phyloP scores from a whole-genome alignment of 2,113 vertebrate genomes.

The Pipa parva region DNA sequence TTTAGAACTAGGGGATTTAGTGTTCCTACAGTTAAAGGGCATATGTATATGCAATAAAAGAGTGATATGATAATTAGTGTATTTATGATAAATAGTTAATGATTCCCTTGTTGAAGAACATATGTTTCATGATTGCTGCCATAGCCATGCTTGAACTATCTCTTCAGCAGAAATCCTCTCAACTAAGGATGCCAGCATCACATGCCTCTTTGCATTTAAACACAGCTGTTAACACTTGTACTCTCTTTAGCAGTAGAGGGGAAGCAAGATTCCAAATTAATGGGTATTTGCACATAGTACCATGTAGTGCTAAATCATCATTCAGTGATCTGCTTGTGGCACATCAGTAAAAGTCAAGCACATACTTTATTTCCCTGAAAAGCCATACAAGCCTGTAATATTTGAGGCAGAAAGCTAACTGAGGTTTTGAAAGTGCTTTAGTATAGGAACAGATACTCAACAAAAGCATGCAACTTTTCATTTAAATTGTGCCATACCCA shows the following conservation, averaged over 20 bases:
- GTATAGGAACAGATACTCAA: background rate
- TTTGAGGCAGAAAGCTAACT: conserved; percentile 2
- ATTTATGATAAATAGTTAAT: conserved; percentile 44
- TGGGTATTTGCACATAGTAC: conserved; percentile 41
- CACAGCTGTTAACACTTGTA: conserved; percentile 43
- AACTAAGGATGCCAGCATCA: conserved; percentile 32
- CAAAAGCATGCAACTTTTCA: background rate
- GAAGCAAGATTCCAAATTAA: conserved; percentile 40
- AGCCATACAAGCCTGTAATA: conserved; percentile 3
- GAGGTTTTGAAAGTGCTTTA: background rate
- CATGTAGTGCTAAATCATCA: conserved; percentile 40
- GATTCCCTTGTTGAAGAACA: conserved; percentile 41
- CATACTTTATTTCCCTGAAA: conserved; percentile 18
- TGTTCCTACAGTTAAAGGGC: conserved; percentile 32
- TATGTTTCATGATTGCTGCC: conserved; percentile 37
- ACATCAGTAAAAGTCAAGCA: conserved; percentile 32
- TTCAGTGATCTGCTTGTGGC: conserved; percentile 34
- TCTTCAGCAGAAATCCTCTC: conserved; percentile 41
- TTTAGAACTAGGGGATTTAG: conserved; percentile 10
- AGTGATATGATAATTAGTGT: conserved; percentile 39
- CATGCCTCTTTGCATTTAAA: conserved; percentile 38
- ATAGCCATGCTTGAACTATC: conserved; percentile 41
- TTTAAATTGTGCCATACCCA: background rate
- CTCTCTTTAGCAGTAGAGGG: conserved; percentile 36
- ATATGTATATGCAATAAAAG: conserved; percentile 41